Conservation (phyloP, 2,888 invertebrate genomes). For the Aphidius colemani region DNA sequence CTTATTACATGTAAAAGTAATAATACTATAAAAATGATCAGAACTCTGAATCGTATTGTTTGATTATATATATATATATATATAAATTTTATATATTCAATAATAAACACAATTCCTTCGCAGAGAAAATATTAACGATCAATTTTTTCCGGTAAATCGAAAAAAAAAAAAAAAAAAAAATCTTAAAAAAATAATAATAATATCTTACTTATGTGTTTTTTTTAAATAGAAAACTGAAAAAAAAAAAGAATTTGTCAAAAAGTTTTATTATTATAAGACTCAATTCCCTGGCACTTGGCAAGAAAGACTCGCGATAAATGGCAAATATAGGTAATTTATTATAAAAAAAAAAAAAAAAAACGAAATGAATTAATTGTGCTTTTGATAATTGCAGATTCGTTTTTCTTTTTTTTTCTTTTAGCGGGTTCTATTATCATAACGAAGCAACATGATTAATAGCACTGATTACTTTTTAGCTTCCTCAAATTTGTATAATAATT, state of each 20-base stretch:
- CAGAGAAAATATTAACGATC: conserved; percentile 7
- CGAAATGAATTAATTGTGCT: conserved; percentile 19
- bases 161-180: conserved; percentile 13
- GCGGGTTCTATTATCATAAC: too few relatives aligned
- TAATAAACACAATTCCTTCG: conserved; percentile 15
- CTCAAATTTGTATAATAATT: conserved; percentile 6
- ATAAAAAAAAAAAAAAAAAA: conserved; percentile 16
- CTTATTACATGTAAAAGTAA: conserved; percentile 47
- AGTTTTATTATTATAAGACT: background rate
- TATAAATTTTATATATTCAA: conserved; percentile 6
- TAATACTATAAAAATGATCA: conserved; percentile 47
- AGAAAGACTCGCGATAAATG: conserved; percentile 24
- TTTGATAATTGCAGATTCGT: conserved; percentile 28
- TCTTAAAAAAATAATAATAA: conserved; percentile 14
- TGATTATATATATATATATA: conserved; percentile 13
- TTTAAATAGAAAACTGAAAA: conserved; percentile 1
- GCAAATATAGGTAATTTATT: conserved; percentile 27
- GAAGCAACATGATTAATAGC: background rate
- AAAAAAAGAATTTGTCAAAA: background rate
- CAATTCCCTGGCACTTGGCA: conserved; percentile 16
- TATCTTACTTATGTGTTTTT: background rate
- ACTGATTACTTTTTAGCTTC: background rate
- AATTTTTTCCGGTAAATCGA: background rate
- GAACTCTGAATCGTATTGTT: conserved; percentile 25
- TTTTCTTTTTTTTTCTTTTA: too few relatives aligned